These are phyloP conservation scores for Corvus hawaiiensis DNA, from an alignment of 2,113 vertebrate species.

Conservation along the genomic window DNA sequence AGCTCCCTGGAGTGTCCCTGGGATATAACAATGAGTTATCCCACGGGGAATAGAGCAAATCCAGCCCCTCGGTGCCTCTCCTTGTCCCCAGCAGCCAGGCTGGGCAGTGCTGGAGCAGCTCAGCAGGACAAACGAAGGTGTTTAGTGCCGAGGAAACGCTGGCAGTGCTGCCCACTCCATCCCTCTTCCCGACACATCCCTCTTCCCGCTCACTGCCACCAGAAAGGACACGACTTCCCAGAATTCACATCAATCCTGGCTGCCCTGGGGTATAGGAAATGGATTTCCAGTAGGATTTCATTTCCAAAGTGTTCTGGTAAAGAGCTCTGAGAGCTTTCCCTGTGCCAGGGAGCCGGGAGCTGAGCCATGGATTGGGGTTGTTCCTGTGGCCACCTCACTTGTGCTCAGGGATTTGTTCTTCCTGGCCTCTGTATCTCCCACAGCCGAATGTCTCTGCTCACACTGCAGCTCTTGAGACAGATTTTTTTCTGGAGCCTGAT, in stretches of 20 bases:
- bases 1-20: neutral
- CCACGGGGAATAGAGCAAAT: rapidly evolving
- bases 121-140: rapidly evolving
- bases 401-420: neutral
- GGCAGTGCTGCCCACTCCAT: neutral
- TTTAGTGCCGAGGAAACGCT: rapidly evolving
- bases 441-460: neutral
- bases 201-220: neutral
- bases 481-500: neutral
- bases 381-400: rapidly evolving
- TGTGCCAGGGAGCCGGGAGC: neutral
- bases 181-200: neutral
- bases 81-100: neutral
- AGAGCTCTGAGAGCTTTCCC: neutral
- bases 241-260: neutral
- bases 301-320: neutral
- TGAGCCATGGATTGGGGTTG: neutral
- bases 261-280: neutral
- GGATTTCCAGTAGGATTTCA: neutral
- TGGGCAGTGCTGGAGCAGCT: neutral
- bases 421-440: neutral
- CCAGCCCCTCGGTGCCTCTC: neutral
- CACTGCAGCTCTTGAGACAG: neutral
- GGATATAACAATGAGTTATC: rapidly evolving
- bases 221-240: neutral